Conservation (phyloP, 2,797 vertebrate species). For the Danio albolineatus region DNA sequence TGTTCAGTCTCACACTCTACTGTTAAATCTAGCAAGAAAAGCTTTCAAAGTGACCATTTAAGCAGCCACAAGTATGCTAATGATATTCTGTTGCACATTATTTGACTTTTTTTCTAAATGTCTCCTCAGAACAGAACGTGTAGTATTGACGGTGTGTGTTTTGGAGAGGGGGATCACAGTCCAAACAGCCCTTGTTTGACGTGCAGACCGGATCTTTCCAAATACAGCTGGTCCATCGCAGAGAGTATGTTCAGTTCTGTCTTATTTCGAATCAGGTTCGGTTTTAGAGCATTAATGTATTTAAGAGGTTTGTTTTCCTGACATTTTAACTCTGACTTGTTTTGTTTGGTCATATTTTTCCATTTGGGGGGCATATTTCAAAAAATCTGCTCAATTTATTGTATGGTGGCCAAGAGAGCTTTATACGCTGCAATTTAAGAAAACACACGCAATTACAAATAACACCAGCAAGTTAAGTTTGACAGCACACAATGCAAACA, state of each 20-base stretch:
- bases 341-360: slow-evolving; percentile 16
- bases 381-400: too few relatives aligned
- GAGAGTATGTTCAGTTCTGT: slow-evolving; percentile 78
- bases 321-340: background rate
- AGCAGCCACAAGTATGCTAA: background rate
- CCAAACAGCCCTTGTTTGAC: slow-evolving; percentile 84
- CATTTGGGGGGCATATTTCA: background rate
- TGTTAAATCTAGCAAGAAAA: background rate
- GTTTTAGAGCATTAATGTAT: background rate
- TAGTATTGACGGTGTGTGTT: slow-evolving; percentile 86
- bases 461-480: too few relatives aligned
- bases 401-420: too few relatives aligned
- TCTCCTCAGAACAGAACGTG: slow-evolving; percentile 86
- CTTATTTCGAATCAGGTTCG: background rate
- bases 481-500: too few relatives aligned
- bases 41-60: background rate
- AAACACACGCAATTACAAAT: too few relatives aligned
- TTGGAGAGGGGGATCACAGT: slow-evolving; percentile 81
- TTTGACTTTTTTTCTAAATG: background rate
- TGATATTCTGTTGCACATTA: background rate
- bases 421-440: too few relatives aligned
- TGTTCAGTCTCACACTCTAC: slow-evolving; percentile 32
- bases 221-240: slow-evolving; percentile 84
- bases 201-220: slow-evolving; percentile 85
- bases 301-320: background rate